Evolutionary conservation across 2,113 vertebrate species (phyloP).

Genomic region (Hassar affinis): DNA sequence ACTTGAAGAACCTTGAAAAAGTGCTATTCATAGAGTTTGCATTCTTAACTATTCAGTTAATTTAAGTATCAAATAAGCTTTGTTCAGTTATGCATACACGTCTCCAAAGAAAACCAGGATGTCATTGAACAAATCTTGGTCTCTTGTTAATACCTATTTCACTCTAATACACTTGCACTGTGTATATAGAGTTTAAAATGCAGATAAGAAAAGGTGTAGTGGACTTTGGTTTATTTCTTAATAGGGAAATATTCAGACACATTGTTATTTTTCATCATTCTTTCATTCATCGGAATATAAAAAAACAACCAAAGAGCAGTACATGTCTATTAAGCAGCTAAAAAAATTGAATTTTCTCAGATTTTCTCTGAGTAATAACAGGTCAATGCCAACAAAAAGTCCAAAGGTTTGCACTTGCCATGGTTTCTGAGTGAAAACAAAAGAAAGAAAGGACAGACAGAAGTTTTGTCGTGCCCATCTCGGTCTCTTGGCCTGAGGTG

Average conservation of each 20-base stretch:
- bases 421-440: neutral
- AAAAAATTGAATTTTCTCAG: neutral
- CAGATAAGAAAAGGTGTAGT: neutral
- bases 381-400: neutral
- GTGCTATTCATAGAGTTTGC: neutral
- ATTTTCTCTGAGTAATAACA: neutral
- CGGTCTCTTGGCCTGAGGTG: neutral
- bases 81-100: neutral
- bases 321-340: neutral
- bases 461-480: neutral
- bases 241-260: neutral
- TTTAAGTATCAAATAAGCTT: neutral
- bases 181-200: neutral
- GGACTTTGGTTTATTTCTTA: neutral
- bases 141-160: neutral
- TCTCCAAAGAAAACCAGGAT: neutral
- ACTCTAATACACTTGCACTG: neutral
- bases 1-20: constrained; percentile 12
- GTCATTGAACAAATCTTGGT: constrained; percentile 7
- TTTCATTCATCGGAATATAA: neutral
- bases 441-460: too few species aligned
- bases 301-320: neutral
- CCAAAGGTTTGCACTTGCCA: neutral
- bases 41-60: neutral
- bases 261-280: neutral